Evolutionary conservation across 2,113 vertebrate species (phyloP), one percentile per base, ranked within the genome.

Genomic region (Nyctibius bracteatus): DNA sequence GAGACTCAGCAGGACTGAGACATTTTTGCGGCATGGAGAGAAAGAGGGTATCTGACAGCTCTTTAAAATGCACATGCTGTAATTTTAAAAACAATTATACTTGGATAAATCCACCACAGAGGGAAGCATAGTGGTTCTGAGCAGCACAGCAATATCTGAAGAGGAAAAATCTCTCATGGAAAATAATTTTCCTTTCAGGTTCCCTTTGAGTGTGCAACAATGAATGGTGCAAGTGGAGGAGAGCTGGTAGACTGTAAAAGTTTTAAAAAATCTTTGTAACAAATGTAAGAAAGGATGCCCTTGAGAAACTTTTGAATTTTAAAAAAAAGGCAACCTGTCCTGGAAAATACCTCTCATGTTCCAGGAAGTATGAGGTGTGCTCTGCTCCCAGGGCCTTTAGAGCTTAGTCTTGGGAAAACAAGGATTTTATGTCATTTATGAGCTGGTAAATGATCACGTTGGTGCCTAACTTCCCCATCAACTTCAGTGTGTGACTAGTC

Each of bases 381-480:
- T 80, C 25, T 93, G 47, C 39, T 81, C 51, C 35, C 77, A 30
- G 41, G 51, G 43, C 31, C 37, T 77, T 92, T 70, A 39, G 35
- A 73, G 49, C 10, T 78, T 37, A 79, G 41, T 67, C 75, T 70
- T 81, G 61, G 59, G 81, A 81, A 97, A 95, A 91, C 73, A 88
- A 74, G 43, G n/a, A 55, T 93, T 90, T 93, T 88, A 84, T 94
- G 78, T 28, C 68, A 68, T n/a, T n/a, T n/a, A n/a, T 88, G 72
- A 49, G 49, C 80, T 93, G 74, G 90, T 92, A 92, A 95, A 94
- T 85, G 75, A 81, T 96, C 92, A 93, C 2, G 54, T 80, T 81
- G 77, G 57, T 79, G 72, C 86, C 77, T 88, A 68, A 86, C 72
- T 89, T 94, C 61, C 51, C 63, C 82, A 35, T 83, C 68, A 63